phyloP scores from a whole-genome alignment of 2,113 vertebrate genomes.

The Polypterus senegalus region DNA sequence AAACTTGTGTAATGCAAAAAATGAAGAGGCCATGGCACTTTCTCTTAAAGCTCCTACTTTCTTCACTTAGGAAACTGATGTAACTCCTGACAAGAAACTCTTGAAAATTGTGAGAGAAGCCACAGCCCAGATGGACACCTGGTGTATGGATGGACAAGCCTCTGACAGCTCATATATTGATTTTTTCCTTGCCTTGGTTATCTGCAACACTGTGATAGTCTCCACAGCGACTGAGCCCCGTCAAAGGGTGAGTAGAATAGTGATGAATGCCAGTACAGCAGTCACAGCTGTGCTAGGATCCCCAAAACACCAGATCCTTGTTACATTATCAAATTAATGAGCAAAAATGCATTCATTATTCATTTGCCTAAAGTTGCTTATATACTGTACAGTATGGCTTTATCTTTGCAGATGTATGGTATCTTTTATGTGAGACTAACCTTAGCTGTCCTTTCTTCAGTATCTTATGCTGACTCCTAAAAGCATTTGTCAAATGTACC shows the following conservation, averaged over 20 bases:
- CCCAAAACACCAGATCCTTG: neutral
- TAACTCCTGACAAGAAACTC: conserved; percentile 72
- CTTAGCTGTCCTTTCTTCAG: too few species aligned
- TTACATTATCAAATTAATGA: neutral
- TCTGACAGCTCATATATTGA: conserved; percentile 52
- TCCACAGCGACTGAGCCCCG: conserved; percentile 71
- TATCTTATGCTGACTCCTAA: too few species aligned
- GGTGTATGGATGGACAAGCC: conserved; percentile 13
- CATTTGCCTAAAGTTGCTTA: too few species aligned
- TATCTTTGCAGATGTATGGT: too few species aligned
- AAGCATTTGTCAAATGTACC: too few species aligned
- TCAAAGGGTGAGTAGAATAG: conserved; percentile 69
- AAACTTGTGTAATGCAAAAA: too few species aligned
- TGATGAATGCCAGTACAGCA: too few species aligned
- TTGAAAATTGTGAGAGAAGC: conserved; percentile 55
- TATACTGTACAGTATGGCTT: too few species aligned
- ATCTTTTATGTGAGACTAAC: too few species aligned
- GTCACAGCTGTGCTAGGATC: neutral
- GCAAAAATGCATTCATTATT: too few species aligned
- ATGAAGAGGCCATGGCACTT: too few species aligned
- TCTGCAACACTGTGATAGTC: conserved; percentile 93
- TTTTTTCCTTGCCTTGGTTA: conserved; percentile 82
- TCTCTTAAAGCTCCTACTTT: too few species aligned
- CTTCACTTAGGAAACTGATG: conserved; percentile 69
- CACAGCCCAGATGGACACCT: conserved; percentile 40